Conservation (phyloP, 2,113 vertebrate species). For the Toxotes jaculatrix region DNA sequence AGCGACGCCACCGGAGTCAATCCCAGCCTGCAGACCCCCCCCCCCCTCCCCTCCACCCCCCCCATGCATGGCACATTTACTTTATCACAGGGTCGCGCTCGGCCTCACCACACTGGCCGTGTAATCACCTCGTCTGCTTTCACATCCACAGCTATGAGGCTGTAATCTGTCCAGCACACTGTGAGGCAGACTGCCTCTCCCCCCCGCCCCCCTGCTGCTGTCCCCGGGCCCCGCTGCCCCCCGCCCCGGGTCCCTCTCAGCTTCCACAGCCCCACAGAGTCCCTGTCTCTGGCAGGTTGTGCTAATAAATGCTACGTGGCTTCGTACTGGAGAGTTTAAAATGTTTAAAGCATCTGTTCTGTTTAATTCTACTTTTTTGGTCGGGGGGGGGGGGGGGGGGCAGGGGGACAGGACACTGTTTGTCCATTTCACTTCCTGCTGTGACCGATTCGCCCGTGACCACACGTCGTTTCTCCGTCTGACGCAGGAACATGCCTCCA, state of each 20-base stretch:
- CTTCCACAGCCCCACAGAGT: neutral
- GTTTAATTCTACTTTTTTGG: too few species aligned
- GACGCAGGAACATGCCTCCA: too few species aligned
- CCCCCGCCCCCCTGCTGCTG: neutral
- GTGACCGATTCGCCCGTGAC: too few species aligned
- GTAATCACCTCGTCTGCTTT: conserved; percentile 69
- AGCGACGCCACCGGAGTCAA: conserved; percentile 60
- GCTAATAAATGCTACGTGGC: too few species aligned
- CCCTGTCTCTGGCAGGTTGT: too few species aligned
- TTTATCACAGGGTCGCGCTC: conserved; percentile 66
- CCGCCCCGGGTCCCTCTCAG: neutral
- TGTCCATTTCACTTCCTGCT: too few species aligned
- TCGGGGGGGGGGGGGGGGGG: too few species aligned
- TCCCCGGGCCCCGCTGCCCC: neutral
- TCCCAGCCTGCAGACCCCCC: conserved; percentile 60
- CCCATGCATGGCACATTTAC: conserved; percentile 64
- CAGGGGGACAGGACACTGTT: too few species aligned
- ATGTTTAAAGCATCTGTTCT: too few species aligned
- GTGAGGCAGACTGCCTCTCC: neutral
- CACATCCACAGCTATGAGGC: conserved; percentile 64
- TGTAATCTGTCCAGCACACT: conserved; percentile 56
- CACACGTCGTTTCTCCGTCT: too few species aligned
- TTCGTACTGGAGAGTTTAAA: too few species aligned
- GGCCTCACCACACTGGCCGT: conserved; percentile 47
- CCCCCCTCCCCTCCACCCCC: neutral